These are phyloP conservation scores for Aplochiton taeniatus DNA, from an alignment of 2,797 vertebrate species.

Conservation along the genomic window DNA sequence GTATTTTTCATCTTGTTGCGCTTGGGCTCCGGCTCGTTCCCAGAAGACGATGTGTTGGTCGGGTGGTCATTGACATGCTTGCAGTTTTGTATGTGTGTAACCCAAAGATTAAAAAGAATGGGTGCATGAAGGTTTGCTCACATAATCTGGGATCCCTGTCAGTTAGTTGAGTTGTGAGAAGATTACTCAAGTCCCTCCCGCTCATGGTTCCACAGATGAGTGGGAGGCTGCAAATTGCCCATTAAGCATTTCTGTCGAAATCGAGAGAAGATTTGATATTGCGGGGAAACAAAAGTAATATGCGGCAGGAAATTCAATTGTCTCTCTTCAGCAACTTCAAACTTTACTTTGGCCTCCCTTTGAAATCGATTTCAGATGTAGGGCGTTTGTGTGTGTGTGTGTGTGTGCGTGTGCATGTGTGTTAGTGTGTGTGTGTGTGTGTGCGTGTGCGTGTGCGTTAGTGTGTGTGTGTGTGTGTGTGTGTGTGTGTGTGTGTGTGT, in stretches of 20 bases:
- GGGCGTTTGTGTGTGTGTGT: slow-evolving; percentile 52
- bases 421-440: slow-evolving; percentile 8
- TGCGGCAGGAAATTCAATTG: slow-evolving; percentile 83
- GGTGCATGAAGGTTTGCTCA: no score
- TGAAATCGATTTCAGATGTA: slow-evolving; percentile 74
- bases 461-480: slow-evolving; percentile 2
- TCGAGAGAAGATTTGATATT: slow-evolving; percentile 82
- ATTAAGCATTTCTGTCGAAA: slow-evolving; percentile 80
- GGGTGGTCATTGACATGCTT: no score
- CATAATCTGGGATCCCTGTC: no score
- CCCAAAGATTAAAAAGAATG: no score
- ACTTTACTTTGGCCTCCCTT: slow-evolving; percentile 71
- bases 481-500: slow-evolving; percentile 13
- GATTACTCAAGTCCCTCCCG: slow-evolving; percentile 34
- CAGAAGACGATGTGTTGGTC: no score
- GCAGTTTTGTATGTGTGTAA: no score
- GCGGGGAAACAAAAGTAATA: slow-evolving; percentile 82
- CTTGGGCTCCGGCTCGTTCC: no score
- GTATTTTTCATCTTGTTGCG: slow-evolving; percentile 25
- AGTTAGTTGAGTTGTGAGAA: slow-evolving; percentile 31
- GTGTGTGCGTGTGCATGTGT: slow-evolving; percentile 22
- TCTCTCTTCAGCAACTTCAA: slow-evolving; percentile 72
- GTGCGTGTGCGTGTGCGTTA: slow-evolving; percentile 2
- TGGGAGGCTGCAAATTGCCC: slow-evolving; percentile 79
- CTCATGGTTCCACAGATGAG: slow-evolving; percentile 54